Evolutionary conservation across 2,888 invertebrate species (phyloP), one percentile per base, ranked within the genome.

Genomic region (Gonocerus acuteangulatus): DNA sequence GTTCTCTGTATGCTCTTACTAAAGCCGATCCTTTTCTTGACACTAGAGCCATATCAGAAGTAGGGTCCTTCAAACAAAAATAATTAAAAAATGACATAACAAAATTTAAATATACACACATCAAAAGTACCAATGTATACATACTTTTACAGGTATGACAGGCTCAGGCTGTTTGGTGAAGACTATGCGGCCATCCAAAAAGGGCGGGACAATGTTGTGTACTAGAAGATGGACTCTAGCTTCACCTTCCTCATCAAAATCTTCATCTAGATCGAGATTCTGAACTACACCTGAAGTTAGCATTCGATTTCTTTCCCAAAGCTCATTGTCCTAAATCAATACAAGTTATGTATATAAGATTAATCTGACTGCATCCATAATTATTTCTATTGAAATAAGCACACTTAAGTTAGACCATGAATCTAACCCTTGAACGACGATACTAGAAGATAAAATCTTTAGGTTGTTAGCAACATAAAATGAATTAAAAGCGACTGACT

Each of bases 111-210:
- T 32, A 34, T n/a, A n/a, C n/a, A n/a, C n/a, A n/a, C n/a, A n/a
- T n/a, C n/a, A 34, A 22, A 7, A 13, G 11, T 16, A 19, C 21
- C 7, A 42, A 47, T 47, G 18, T 16, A 47, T 47, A 11, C 19
- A 11, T 21, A 81, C 81, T 79, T 81, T 77, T 27, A 94, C 92
- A 13, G 97, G 97, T 71, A 99, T 86, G n/a, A 99, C 94, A 1
- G 97, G 97, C 72, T 97, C 96, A 0, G 95, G 95, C 74, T 99
- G 97, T 71, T 97, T 99, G 0, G 99, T 99, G 75, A 99, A 99
- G 0, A 97, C 95, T 68, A 99, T 97, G 60, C 99, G 81, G 0
- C 99, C 99, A 74, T 99, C 99, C 2, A 99, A 79, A 76, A 99
- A 99, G 0, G 99, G 99, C 0, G 99, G 99, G 6, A 99, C 92